These are phyloP conservation scores for Brachystomella parvula DNA, from an alignment of 1,140 invertebrate species.

Conservation along the genomic window DNA sequence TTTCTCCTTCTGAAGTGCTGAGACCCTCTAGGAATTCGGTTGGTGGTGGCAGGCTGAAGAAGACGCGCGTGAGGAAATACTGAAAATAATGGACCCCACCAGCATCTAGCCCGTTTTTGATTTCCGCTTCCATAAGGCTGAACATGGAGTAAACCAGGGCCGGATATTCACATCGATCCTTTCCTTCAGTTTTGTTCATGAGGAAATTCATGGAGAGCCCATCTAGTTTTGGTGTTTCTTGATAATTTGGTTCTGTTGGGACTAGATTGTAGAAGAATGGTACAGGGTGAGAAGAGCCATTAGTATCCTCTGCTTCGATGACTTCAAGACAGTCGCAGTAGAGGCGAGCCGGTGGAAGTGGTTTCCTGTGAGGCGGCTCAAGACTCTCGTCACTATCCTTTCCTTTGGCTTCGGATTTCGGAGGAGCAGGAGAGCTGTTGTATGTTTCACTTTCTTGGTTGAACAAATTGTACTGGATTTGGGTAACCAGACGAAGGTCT, in stretches of 20 bases:
- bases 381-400: neutral
- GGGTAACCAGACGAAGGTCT: conserved; percentile 29
- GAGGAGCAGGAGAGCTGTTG: neutral
- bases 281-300: conserved; percentile 61
- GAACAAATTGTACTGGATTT: conserved; percentile 38
- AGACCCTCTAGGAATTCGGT: conserved; percentile 23
- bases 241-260: conserved; percentile 64
- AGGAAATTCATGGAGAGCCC: conserved; percentile 56
- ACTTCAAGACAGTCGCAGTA: conserved; percentile 57
- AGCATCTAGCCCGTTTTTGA: conserved; percentile 49
- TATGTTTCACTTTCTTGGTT: neutral
- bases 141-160: conserved; percentile 76
- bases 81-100: conserved; percentile 55
- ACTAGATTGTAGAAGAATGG: conserved; percentile 81
- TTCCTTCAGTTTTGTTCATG: conserved; percentile 33
- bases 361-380: conserved; percentile 27
- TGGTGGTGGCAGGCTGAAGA: conserved; percentile 35
- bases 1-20: neutral
- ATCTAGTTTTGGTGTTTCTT: conserved; percentile 69
- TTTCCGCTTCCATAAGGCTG: conserved; percentile 53
- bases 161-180: conserved; percentile 79
- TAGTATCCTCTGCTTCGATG: conserved; percentile 2
- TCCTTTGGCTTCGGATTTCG: neutral
- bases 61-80: conserved; percentile 66
- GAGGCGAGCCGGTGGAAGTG: conserved; percentile 48